These are phyloP conservation scores for Zygaena filipendulae DNA, from an alignment of 2,888 invertebrate genomes.

Conservation along the genomic window DNA sequence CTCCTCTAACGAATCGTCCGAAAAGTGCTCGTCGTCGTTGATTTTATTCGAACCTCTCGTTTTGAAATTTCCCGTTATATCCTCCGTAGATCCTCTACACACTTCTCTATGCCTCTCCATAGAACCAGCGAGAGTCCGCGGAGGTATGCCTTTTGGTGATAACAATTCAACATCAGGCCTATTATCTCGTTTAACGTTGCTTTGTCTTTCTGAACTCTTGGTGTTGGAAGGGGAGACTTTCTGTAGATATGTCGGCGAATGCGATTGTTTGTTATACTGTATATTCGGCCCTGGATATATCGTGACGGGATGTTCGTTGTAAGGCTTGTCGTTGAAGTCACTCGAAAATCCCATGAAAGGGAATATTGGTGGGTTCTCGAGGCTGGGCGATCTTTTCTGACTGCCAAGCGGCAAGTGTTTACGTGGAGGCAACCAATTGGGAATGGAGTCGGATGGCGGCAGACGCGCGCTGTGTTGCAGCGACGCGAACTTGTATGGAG, in stretches of 20 bases:
- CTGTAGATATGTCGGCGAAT: conserved; percentile 50
- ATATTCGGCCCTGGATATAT: conserved; percentile 71
- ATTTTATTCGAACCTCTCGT: conserved; percentile 40
- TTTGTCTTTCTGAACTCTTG: conserved; percentile 41
- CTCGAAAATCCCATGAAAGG: conserved; percentile 62
- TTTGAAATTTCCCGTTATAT: conserved; percentile 41
- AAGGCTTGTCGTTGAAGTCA: conserved; percentile 61
- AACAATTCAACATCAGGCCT: conserved; percentile 54
- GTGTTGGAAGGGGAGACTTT: conserved; percentile 53
- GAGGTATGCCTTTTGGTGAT: conserved; percentile 67
- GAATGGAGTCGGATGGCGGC: conserved; percentile 31
- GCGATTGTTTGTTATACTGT: conserved; percentile 41
- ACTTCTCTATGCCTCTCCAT: conserved; percentile 85
- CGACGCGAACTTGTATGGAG: conserved; percentile 74
- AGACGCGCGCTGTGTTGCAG: conserved; percentile 72
- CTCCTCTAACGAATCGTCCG: conserved; percentile 87
- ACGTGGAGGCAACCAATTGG: conserved; percentile 56
- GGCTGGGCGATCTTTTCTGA: conserved; percentile 47
- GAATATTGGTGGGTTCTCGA: conserved; percentile 52
- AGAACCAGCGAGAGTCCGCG: conserved; percentile 76
- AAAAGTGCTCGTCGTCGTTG: conserved; percentile 73
- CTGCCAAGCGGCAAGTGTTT: conserved; percentile 26
- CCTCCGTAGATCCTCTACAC: conserved; percentile 71
- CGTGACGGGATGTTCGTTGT: conserved; percentile 75
- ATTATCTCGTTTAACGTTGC: conserved; percentile 40